Conservation (phyloP, 2,113 vertebrate species). For the Vidua macroura region DNA sequence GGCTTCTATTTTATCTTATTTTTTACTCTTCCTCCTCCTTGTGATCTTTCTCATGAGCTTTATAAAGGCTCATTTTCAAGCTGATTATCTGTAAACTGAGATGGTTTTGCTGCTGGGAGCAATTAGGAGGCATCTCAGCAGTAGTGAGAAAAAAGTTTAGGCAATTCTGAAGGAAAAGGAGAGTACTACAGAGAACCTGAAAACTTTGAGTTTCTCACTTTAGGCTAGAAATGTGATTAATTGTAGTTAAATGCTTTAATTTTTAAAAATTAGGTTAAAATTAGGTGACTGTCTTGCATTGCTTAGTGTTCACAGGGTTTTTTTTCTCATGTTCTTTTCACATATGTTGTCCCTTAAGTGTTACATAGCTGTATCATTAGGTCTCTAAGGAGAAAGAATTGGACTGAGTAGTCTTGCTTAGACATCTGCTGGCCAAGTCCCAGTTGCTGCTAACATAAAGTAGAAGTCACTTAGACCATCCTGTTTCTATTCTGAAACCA, state of each 20-base stretch:
- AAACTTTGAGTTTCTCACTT: neutral
- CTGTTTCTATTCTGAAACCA: neutral
- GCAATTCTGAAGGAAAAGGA: neutral
- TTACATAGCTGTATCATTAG: neutral
- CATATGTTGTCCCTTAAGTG: neutral
- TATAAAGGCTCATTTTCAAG: neutral
- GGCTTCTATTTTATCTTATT: neutral
- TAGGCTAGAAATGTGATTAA: neutral
- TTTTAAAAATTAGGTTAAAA: neutral
- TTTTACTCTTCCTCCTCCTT: neutral
- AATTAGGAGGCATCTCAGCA: neutral
- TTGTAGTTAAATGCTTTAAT: neutral
- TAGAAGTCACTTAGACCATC: neutral
- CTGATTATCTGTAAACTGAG: neutral
- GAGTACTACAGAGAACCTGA: neutral
- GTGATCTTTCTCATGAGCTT: neutral
- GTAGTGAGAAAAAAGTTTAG: neutral
- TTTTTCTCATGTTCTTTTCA: neutral
- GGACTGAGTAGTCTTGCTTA: neutral
- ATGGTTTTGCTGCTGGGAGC: neutral
- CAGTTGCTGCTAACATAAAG: neutral
- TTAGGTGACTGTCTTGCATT: neutral
- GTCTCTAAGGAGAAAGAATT: neutral
- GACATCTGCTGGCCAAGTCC: neutral
- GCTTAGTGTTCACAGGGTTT: neutral